phyloP scores from a whole-genome alignment of 2,797 vertebrate genomes.

The Podargus strigoides region DNA sequence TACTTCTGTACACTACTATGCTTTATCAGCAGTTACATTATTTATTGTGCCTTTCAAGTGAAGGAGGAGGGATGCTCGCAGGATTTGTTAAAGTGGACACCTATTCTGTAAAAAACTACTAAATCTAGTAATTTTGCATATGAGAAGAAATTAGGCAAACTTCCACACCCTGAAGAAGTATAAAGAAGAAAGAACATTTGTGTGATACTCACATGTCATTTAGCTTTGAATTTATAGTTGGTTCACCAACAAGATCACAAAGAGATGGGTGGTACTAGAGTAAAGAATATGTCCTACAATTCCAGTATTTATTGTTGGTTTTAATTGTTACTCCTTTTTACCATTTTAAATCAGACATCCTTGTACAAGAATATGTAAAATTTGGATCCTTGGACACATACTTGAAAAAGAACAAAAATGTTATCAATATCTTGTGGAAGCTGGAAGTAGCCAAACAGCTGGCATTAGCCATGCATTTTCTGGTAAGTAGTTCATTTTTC shows the following conservation, averaged over 20 bases:
- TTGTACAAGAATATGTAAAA: constrained; percentile 96
- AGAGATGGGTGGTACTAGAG: neutral
- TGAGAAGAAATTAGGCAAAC: neutral
- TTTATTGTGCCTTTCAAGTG: neutral
- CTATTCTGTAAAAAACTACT: neutral
- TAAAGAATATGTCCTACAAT: neutral
- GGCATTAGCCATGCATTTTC: constrained; percentile 95
- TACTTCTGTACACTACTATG: neutral
- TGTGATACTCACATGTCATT: neutral
- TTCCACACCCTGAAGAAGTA: neutral
- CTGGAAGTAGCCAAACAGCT: constrained; percentile 96
- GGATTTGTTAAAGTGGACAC: neutral
- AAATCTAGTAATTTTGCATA: neutral
- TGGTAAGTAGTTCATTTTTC: constrained; percentile 78
- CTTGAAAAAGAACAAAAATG: constrained; percentile 90
- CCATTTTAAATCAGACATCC: constrained; percentile 83
- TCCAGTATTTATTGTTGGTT: neutral
- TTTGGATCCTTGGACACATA: constrained; percentile 95
- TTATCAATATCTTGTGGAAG: constrained; percentile 94
- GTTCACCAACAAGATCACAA: neutral
- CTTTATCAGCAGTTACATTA: neutral
- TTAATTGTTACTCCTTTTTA: constrained; percentile 3
- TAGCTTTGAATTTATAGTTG: neutral
- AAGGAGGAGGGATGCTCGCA: neutral
- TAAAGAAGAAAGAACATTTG: neutral